A percentile compares a stretch with the other conserved stretches of the same genome.
Evolutionary conservation across 2,113 vertebrate species (phyloP).

Genomic region (Phycodurus eques): DNA sequence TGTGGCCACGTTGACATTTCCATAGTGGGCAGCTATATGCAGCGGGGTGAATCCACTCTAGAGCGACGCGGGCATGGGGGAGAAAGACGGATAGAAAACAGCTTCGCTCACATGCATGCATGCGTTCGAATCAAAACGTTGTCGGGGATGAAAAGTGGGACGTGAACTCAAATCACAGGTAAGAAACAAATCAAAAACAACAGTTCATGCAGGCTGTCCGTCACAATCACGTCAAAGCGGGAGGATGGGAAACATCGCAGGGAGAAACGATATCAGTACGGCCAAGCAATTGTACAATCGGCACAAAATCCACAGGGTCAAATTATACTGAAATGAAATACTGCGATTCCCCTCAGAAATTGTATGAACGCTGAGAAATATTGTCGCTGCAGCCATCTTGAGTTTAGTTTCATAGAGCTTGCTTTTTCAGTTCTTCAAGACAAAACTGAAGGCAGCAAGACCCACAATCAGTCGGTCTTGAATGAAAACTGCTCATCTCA

Average conservation of each 20-base stretch:
- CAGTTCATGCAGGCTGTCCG: slow-evolving; percentile 39
- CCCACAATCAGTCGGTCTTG: too few species aligned
- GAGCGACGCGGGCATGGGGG: slow-evolving; percentile 44
- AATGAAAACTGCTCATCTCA: too few species aligned
- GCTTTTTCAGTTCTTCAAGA: too few species aligned
- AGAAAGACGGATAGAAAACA: background rate
- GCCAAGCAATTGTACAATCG: slow-evolving; percentile 12
- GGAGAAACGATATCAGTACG: slow-evolving; percentile 18
- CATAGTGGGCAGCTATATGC: slow-evolving; percentile 96
- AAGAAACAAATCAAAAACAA: slow-evolving; percentile 10
- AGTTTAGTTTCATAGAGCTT: too few species aligned
- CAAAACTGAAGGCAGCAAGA: too few species aligned
- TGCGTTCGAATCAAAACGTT: background rate
- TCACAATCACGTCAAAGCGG: slow-evolving; percentile 14
- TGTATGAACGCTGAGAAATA: slow-evolving; percentile 7
- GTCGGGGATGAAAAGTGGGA: background rate
- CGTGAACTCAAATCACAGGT: slow-evolving; percentile 24
- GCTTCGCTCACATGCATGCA: background rate
- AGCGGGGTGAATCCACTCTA: slow-evolving; percentile 97
- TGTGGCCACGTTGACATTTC: slow-evolving; percentile 93
- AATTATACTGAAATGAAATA: slow-evolving; percentile 34
- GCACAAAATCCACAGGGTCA: slow-evolving; percentile 39
- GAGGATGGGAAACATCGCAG: slow-evolving; percentile 1
- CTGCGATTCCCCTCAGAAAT: background rate
- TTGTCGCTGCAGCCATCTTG: too few species aligned